Conservation (phyloP, 2,888 invertebrate species). For the Archips crataeganus region DNA sequence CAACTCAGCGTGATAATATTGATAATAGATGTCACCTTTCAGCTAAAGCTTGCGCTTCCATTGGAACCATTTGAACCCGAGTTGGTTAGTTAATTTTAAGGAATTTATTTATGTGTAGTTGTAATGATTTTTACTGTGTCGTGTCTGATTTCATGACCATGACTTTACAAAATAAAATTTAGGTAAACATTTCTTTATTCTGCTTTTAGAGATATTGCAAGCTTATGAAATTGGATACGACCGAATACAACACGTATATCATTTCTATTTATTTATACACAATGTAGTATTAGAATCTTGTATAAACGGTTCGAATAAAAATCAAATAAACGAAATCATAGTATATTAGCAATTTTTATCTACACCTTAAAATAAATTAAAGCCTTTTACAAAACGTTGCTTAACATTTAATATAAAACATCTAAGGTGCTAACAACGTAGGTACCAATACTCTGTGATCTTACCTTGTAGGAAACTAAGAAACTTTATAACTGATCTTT, state of each 20-base stretch:
- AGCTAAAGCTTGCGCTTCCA: too few relatives aligned
- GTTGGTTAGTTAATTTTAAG: background rate
- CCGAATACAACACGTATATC: slow-evolving; percentile 13
- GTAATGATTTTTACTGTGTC: slow-evolving; percentile 1
- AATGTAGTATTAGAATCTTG: background rate
- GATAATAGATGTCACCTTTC: too few relatives aligned
- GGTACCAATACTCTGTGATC: too few relatives aligned
- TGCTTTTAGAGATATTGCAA: background rate
- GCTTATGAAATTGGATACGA: slow-evolving; percentile 59
- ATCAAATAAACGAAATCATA: slow-evolving; percentile 35
- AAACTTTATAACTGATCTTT: too few relatives aligned
- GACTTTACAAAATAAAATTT: background rate
- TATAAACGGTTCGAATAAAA: slow-evolving; percentile 27
- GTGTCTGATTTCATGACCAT: slow-evolving; percentile 61
- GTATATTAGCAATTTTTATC: slow-evolving; percentile 51
- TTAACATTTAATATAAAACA: slow-evolving; percentile 45
- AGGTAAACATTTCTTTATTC: background rate
- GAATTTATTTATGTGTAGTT: background rate
- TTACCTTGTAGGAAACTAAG: too few relatives aligned
- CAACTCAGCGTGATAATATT: too few relatives aligned
- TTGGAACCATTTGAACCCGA: too few relatives aligned
- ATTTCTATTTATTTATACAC: background rate
- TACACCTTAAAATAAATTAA: slow-evolving; percentile 74
- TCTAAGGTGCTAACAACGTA: background rate
- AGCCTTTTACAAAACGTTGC: slow-evolving; percentile 65